phyloP scores from a whole-genome alignment of 1,140 invertebrate species.

The Drosophila persimilis region DNA sequence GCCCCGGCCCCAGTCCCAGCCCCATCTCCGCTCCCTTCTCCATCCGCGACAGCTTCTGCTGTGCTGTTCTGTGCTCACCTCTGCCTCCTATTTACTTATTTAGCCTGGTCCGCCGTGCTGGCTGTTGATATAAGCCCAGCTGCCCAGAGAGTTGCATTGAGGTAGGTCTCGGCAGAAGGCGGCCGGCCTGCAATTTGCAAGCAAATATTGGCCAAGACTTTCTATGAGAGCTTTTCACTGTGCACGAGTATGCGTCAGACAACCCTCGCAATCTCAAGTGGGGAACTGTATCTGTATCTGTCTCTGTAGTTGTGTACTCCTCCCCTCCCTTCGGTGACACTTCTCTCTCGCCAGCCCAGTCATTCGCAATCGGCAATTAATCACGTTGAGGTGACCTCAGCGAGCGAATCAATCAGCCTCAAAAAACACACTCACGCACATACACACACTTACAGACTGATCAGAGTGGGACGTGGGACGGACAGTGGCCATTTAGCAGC shows the following conservation, averaged over 20 bases:
- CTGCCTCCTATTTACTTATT: conserved; percentile 43
- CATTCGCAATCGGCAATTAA: conserved; percentile 60
- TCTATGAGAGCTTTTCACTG: conserved; percentile 4
- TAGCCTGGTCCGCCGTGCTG: conserved; percentile 9
- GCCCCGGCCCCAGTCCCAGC: background rate
- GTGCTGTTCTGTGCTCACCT: conserved; percentile 18
- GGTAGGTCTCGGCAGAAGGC: conserved; percentile 39
- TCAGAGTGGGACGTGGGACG: conserved; percentile 17
- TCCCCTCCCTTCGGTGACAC: conserved; percentile 21
- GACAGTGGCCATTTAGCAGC: conserved; percentile 73
- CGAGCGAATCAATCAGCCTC: conserved; percentile 71
- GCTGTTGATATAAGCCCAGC: conserved; percentile 13
- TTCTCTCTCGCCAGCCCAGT: background rate
- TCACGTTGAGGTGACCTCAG: conserved; percentile 76
- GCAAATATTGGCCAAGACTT: conserved; percentile 36
- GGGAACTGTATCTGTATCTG: background rate
- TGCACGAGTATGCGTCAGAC: no score
- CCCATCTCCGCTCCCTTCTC: no score
- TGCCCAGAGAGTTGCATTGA: conserved; percentile 35
- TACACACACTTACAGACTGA: conserved; percentile 6
- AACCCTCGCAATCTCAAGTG: conserved; percentile 18
- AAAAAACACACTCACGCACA: conserved; percentile 26
- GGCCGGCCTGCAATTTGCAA: background rate
- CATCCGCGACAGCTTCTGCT: conserved; percentile 56
- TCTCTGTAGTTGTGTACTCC: conserved; percentile 42